These are phyloP conservation scores for Cephus runcator DNA, from an alignment of 2,888 invertebrate genomes.

Conservation along the genomic window DNA sequence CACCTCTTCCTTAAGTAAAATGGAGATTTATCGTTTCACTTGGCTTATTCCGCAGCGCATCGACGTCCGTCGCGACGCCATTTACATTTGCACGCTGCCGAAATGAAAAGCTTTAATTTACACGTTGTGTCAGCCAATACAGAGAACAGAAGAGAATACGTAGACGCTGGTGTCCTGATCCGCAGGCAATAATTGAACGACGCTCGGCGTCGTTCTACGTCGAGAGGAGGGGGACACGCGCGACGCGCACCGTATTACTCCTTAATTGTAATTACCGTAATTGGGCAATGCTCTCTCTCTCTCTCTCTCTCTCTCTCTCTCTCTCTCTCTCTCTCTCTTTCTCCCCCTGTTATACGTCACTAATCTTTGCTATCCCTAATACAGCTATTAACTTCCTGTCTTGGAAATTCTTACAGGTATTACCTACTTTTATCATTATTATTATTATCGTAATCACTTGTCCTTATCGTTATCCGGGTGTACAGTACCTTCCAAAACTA, in stretches of 20 bases:
- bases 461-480: too few species aligned
- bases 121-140: conserved; percentile 1
- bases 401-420: too few species aligned
- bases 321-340: not conserved
- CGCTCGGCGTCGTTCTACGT: not conserved
- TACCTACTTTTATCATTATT: too few species aligned
- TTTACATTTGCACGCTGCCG: conserved; percentile 35
- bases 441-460: too few species aligned
- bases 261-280: conserved; percentile 37
- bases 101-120: conserved; percentile 38
- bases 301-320: conserved; percentile 18
- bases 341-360: not conserved
- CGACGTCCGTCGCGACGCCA: conserved; percentile 51
- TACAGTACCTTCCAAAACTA: too few species aligned
- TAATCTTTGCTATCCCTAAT: not conserved
- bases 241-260: conserved; percentile 17
- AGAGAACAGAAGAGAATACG: too few species aligned
- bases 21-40: conserved; percentile 27
- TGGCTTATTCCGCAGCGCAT: conserved; percentile 29
- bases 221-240: conserved; percentile 12
- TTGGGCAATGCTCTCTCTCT: conserved; percentile 24
- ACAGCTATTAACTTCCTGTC: too few species aligned
- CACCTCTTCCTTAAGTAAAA: not conserved
- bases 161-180: too few species aligned
- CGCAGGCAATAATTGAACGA: conserved; percentile 30